Percentiles rank a stretch among this genome's conserved stretches.
phyloP scores from a whole-genome alignment of 2,888 invertebrate species.

The Heliconius erato region DNA sequence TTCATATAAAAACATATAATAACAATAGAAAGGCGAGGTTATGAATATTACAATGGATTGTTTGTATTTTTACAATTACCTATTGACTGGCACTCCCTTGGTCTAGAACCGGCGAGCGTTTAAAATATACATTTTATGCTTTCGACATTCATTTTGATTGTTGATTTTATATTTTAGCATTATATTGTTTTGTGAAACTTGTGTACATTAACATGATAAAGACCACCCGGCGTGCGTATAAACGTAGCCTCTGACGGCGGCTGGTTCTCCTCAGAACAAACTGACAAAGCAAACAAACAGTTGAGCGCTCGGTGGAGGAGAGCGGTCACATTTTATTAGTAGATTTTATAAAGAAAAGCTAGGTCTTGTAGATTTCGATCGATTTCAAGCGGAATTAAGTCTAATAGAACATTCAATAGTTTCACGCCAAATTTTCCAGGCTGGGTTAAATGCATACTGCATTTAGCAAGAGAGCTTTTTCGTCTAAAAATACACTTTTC shows the following conservation, averaged over 20 bases:
- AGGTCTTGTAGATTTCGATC: background rate
- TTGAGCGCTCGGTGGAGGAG: constrained; percentile 62
- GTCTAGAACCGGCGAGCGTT: constrained; percentile 47
- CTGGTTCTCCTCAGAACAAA: constrained; percentile 81
- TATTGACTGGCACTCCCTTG: constrained; percentile 37
- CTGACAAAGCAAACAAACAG: constrained; percentile 77
- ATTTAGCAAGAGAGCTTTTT: too few relatives aligned
- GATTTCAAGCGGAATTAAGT: background rate
- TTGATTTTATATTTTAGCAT: constrained; percentile 76
- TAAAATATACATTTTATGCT: constrained; percentile 51
- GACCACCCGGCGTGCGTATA: constrained; percentile 79
- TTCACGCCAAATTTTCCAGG: background rate
- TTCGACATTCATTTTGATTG: constrained; percentile 67
- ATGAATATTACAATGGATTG: constrained; percentile 38
- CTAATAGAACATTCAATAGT: background rate
- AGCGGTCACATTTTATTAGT: constrained; percentile 65
- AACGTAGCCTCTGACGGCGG: constrained; percentile 71
- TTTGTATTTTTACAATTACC: constrained; percentile 35
- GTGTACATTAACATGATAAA: constrained; percentile 84
- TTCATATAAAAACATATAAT: background rate
- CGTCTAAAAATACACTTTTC: too few relatives aligned
- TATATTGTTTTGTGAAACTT: constrained; percentile 78
- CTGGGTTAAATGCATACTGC: background rate
- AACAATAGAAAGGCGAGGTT: constrained; percentile 27
- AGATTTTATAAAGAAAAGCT: constrained; percentile 53